Evolutionary conservation across 2,113 vertebrate species (phyloP), one percentile per base, ranked within the genome.

Genomic region (Pangasianodon hypophthalmus): DNA sequence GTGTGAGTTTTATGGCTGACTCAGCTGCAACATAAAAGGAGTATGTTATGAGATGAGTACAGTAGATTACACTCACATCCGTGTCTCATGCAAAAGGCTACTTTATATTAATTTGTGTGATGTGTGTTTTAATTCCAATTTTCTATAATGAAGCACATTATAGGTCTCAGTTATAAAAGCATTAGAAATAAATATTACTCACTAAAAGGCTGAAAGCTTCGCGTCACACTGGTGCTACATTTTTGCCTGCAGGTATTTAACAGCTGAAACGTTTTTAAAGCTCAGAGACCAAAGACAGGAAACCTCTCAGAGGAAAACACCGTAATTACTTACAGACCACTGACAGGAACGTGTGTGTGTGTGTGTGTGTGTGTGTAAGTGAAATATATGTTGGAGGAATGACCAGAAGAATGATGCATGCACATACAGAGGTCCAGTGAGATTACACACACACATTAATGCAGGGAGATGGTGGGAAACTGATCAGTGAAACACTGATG

Each of bases 291-390:
- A 62, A 62, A 79, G 41, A 48, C 56, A 60, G 75, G 58, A 88
- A 88, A 52, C 58, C 13, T 46, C 26, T 19, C 8, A 48, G 24
- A 48, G 41, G 82, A 46, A 58, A 58, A 56, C 37, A 60, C 71
- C 29, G 54, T 85, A 89, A 89, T 80, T 89, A 48, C 24, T 89
- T 80, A 52, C 71, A 64, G 88, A 85, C 88, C 37, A 52, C 21
- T 64, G 1, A 89, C 29, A 71, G 18, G 13, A 6, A 46, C 29
- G 54, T 79, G 46, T 64, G 87, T 86, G 80, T 80, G 87, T 73
- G 83, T 85, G 24, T 52, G 83, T 79, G 67, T 86, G 84, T 89
- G 87, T 87, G 48, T 41, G 0, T 14, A 32, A 32, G 29, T 69
- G 64, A 69, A 32, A 69, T 13, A 69, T 4, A n/a, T 67, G 16